Percentiles rank a stretch among this genome's conserved stretches.
Evolutionary conservation across 1,140 invertebrate species (phyloP).

Genomic region (Pristionchus pacificus): DNA sequence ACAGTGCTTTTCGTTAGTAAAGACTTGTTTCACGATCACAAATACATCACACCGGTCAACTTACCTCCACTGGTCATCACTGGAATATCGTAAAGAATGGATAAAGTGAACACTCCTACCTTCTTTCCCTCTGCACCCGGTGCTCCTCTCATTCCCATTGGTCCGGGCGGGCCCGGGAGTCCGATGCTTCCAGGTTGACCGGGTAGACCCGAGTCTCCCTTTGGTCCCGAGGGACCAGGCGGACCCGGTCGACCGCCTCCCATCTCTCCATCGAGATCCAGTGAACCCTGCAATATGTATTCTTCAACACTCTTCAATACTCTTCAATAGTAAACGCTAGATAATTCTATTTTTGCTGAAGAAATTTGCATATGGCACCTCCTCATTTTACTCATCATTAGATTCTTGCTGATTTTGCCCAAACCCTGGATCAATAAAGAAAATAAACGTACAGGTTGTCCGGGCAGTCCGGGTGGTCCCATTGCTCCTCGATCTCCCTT

Average conservation of each 20-base stretch:
- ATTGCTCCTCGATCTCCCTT: conserved; percentile 52
- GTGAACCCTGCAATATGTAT: conserved; percentile 28
- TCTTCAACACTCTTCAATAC: conserved; percentile 19
- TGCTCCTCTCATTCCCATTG: neutral
- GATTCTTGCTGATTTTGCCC: conserved; percentile 41
- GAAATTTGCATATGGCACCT: neutral
- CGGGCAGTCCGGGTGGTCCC: conserved; percentile 45
- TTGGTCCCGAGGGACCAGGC: conserved; percentile 48
- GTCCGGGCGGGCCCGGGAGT: conserved; percentile 18
- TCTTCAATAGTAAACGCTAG: neutral
- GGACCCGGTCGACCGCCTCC: conserved; percentile 50
- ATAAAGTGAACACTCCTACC: too few relatives aligned
- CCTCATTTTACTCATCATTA: conserved; percentile 5
- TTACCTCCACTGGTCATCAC: too few relatives aligned
- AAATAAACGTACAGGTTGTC: conserved; percentile 30
- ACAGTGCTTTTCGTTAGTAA: too few relatives aligned
- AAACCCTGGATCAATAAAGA: too few relatives aligned
- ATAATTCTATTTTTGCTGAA: neutral
- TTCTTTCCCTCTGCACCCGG: neutral
- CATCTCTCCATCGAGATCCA: conserved; percentile 29
- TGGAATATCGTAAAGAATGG: too few relatives aligned
- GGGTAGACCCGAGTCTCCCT: conserved; percentile 69
- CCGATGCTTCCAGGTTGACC: conserved; percentile 20
- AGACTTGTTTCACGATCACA: too few relatives aligned
- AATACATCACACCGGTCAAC: too few relatives aligned